Conservation (phyloP, 2,797 vertebrate species). For the Phyllotis vaccarum region DNA sequence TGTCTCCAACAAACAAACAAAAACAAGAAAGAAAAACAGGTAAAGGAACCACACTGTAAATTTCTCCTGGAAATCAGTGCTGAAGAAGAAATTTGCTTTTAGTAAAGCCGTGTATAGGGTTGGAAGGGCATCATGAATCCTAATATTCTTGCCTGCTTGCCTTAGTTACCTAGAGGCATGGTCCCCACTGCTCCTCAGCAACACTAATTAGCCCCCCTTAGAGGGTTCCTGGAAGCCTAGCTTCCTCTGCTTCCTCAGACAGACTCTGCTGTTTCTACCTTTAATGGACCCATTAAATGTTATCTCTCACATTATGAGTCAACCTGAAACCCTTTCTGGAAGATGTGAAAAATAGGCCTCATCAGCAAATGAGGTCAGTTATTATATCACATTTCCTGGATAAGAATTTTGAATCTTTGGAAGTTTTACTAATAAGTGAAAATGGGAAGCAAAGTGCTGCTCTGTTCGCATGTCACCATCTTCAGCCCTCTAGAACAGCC, state of each 20-base stretch:
- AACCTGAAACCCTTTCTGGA: neutral
- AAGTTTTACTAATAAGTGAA: neutral
- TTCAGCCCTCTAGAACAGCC: neutral
- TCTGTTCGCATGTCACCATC: neutral
- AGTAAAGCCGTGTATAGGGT: neutral
- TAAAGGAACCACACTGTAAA: neutral
- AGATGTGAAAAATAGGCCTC: neutral
- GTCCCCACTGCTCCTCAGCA: slow-evolving; percentile 43
- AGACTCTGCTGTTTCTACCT: slow-evolving; percentile 38
- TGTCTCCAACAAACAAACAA: neutral
- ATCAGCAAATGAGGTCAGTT: neutral
- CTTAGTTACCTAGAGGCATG: slow-evolving; percentile 61
- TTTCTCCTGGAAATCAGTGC: slow-evolving; percentile 50
- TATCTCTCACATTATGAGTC: slow-evolving; percentile 14
- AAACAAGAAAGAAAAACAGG: no score
- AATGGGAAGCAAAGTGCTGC: neutral
- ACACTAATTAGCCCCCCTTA: slow-evolving; percentile 62
- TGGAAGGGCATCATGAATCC: neutral
- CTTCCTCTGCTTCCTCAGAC: slow-evolving; percentile 43
- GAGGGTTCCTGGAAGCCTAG: slow-evolving; percentile 67
- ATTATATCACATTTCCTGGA: neutral
- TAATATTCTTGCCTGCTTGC: neutral
- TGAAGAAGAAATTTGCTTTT: slow-evolving; percentile 17
- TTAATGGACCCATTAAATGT: slow-evolving; percentile 3
- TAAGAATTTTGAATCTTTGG: neutral